phyloP scores from a whole-genome alignment of 2,113 vertebrate genomes.

The Forbesichthys papilliferus region DNA sequence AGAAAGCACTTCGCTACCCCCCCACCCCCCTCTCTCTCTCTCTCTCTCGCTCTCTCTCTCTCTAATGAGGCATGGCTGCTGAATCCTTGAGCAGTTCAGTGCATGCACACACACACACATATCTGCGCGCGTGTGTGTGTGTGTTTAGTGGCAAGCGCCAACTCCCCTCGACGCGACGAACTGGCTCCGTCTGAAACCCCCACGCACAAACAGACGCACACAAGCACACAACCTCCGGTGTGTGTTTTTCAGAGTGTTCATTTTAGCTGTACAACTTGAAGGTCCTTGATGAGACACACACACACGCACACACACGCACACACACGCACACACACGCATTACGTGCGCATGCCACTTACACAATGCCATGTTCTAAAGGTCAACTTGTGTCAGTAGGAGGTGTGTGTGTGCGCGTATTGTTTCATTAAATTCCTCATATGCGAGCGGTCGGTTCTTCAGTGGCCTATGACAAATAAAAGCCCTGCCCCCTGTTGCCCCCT shows the following conservation, averaged over 20 bases:
- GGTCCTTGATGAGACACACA: too few relatives aligned
- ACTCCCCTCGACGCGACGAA: slow-evolving; percentile 26
- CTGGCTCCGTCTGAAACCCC: slow-evolving; percentile 45
- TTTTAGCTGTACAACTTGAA: too few relatives aligned
- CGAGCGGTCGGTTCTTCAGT: slow-evolving; percentile 46
- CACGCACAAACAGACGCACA: slow-evolving; percentile 5
- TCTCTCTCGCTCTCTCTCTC: slow-evolving; percentile 32
- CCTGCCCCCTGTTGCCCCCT: not conserved
- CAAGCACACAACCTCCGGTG: slow-evolving; percentile 46
- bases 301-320: too few relatives aligned
- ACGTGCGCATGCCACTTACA: too few relatives aligned
- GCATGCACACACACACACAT: not conserved
- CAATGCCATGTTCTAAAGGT: too few relatives aligned
- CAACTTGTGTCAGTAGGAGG: too few relatives aligned
- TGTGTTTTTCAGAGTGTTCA: not conserved
- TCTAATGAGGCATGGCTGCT: slow-evolving; percentile 68
- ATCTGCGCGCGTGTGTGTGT: slow-evolving; percentile 40
- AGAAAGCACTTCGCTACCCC: not conserved
- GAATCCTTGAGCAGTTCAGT: slow-evolving; percentile 55
- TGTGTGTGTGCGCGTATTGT: slow-evolving; percentile 14
- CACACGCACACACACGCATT: too few relatives aligned
- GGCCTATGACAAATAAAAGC: slow-evolving; percentile 16
- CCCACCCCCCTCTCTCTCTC: slow-evolving; percentile 34
- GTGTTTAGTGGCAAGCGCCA: slow-evolving; percentile 47
- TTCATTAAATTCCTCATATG: slow-evolving; percentile 40